Evolutionary conservation across 1,140 invertebrate genomes (phyloP).

Genomic region (Venustaconcha ellipsiformis): DNA sequence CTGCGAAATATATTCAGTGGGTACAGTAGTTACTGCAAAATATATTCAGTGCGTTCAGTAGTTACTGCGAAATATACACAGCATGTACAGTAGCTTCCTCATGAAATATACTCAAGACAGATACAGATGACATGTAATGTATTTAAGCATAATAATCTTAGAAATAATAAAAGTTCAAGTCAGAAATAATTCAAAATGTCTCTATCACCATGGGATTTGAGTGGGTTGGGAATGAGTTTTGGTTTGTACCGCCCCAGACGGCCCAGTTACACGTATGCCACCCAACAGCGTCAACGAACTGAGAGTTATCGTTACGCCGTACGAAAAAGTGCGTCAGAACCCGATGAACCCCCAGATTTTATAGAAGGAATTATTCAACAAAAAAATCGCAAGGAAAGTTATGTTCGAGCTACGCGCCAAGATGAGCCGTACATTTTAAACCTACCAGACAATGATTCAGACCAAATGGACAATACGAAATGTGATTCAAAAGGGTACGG

Average conservation of each 20-base stretch:
- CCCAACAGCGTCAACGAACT: constrained; percentile 59
- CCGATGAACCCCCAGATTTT: constrained; percentile 52
- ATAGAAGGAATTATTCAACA: constrained; percentile 60
- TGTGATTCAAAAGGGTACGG: neutral
- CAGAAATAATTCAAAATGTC: too few relatives aligned
- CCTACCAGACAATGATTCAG: constrained; percentile 16
- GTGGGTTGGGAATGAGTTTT: constrained; percentile 61
- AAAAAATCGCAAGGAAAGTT: constrained; percentile 59
- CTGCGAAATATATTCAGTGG: too few relatives aligned
- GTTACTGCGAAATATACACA: too few relatives aligned
- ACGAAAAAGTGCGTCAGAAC: constrained; percentile 47
- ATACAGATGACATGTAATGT: too few relatives aligned
- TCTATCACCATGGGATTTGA: constrained; percentile 62
- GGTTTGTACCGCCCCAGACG: constrained; percentile 63
- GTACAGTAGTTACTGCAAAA: too few relatives aligned
- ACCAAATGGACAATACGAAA: constrained; percentile 6
- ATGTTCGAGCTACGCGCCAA: constrained; percentile 50
- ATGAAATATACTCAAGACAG: too few relatives aligned
- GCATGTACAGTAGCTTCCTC: too few relatives aligned
- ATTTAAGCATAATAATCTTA: too few relatives aligned
- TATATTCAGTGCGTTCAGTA: too few relatives aligned
- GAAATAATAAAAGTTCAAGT: too few relatives aligned
- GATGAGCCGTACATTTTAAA: constrained; percentile 29
- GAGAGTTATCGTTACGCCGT: constrained; percentile 65
- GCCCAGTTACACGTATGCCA: constrained; percentile 66